Evolutionary conservation across 2,113 vertebrate genomes (phyloP).

Genomic region (Hoplias malabaricus): DNA sequence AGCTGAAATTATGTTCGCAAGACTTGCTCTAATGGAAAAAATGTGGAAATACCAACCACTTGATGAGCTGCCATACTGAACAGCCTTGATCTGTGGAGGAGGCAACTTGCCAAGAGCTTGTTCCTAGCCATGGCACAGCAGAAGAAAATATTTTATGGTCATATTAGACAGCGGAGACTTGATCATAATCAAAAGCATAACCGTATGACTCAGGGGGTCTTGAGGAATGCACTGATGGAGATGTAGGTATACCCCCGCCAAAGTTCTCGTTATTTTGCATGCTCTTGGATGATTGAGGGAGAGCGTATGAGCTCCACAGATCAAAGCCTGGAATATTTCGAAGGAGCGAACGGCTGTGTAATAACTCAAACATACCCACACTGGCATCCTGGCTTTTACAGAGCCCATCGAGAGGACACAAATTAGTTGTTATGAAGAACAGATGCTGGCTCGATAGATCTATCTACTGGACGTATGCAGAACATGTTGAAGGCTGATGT

Average conservation of each 20-base stretch:
- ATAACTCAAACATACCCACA: constrained; percentile 1
- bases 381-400: constrained; percentile 1
- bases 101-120: not conserved
- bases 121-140: not conserved
- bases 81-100: not conserved
- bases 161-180: not conserved
- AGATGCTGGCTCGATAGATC: not conserved
- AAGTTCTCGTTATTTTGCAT: constrained; percentile 2
- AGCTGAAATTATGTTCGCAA: not conserved
- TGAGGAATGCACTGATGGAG: constrained; percentile 32
- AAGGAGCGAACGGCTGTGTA: not conserved
- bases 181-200: constrained; percentile 29
- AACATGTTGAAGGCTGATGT: not conserved
- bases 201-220: constrained; percentile 1
- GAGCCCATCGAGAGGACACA: not conserved
- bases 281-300: not conserved
- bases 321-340: not conserved
- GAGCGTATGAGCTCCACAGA: not conserved
- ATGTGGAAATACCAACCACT: not conserved
- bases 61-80: not conserved
- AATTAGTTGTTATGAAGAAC: not conserved
- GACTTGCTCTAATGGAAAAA: not conserved
- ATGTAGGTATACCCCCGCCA: not conserved
- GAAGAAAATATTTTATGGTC: constrained; percentile 12
- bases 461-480: not conserved